A percentile compares a stretch with the other conserved stretches of the same genome.
These are phyloP conservation scores for Xiphophorus hellerii DNA, from an alignment of 2,113 vertebrate species.

Conservation along the genomic window DNA sequence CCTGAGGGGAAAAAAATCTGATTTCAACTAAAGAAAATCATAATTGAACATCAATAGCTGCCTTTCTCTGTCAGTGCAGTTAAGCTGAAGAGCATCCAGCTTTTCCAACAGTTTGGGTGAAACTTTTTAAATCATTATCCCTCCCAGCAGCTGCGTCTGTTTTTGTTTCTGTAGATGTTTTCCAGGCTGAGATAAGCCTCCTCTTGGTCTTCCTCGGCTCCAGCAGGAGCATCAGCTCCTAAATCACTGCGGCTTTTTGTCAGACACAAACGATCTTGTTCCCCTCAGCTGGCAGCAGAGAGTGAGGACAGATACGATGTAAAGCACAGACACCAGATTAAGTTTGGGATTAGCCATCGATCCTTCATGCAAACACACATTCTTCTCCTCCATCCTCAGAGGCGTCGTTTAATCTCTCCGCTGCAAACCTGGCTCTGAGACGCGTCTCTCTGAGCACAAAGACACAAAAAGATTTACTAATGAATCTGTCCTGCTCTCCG, in stretches of 20 bases:
- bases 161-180: not conserved
- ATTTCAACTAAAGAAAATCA: too few species aligned
- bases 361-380: constrained; percentile 26
- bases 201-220: constrained; percentile 3
- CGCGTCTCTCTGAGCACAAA: not conserved
- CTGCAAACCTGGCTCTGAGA: not conserved
- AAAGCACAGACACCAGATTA: constrained; percentile 43
- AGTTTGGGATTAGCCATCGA: constrained; percentile 53
- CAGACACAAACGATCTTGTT: constrained; percentile 47
- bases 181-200: constrained; percentile 13
- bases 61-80: too few species aligned
- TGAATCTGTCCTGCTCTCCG: not conserved
- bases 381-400: not conserved
- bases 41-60: too few species aligned
- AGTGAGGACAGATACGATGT: constrained; percentile 18
- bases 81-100: too few species aligned
- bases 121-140: not conserved
- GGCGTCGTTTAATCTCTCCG: not conserved
- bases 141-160: not conserved
- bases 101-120: not conserved
- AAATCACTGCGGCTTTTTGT: constrained; percentile 52
- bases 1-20: too few species aligned
- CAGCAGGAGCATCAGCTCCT: constrained; percentile 21
- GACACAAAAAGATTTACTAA: not conserved
- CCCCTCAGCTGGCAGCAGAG: constrained; percentile 13